Evolutionary conservation across 1,140 invertebrate species (phyloP).

Genomic region (Metaphire vulgaris): DNA sequence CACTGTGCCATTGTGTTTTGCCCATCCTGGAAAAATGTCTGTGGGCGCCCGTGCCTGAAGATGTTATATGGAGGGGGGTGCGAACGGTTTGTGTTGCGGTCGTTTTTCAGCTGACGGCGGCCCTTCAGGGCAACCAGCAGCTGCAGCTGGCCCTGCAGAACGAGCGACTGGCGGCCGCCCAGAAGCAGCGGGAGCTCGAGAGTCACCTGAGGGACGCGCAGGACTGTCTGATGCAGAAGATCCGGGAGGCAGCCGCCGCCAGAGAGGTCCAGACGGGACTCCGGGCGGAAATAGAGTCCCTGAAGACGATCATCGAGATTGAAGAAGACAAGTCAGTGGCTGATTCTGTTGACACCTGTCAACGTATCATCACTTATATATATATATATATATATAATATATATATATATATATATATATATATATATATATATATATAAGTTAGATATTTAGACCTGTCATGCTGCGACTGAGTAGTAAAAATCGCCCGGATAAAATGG

Average conservation of each 20-base stretch:
- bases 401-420: no score
- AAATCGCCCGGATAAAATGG: no score
- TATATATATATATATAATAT: no score
- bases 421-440: no score
- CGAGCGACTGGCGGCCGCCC: neutral
- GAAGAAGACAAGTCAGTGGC: neutral
- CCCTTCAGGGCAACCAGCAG: neutral
- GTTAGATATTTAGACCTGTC: no score
- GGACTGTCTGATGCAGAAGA: neutral
- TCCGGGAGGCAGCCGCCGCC: neutral
- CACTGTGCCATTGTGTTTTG: no score
- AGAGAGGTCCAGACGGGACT: neutral
- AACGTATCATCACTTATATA: no score
- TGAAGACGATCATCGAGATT: conserved; percentile 2
- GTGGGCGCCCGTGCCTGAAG: no score
- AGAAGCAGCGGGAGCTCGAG: neutral
- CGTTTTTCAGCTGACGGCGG: neutral
- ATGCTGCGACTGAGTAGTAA: no score
- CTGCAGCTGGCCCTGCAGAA: neutral
- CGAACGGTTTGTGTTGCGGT: neutral
- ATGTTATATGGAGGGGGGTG: no score
- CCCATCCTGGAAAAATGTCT: no score
- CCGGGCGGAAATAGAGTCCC: neutral
- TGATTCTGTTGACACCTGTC: no score
- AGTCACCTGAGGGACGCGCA: neutral